phyloP scores from a whole-genome alignment of 2,888 invertebrate species.

The Scrobipalpa costella region DNA sequence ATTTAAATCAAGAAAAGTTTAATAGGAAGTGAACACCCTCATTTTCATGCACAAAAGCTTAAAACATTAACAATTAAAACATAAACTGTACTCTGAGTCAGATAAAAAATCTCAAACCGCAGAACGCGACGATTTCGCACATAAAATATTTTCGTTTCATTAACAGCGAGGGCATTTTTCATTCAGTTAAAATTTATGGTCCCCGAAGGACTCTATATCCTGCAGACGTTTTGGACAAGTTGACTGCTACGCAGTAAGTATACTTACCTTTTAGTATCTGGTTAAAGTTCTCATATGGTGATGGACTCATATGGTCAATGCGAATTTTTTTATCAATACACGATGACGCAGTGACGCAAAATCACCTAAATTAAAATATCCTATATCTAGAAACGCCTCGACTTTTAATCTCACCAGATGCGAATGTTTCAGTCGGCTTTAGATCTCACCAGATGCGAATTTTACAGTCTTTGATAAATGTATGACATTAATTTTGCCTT shows the following conservation, averaged over 20 bases:
- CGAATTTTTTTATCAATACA: too few species aligned
- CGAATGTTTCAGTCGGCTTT: too few species aligned
- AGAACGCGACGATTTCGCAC: conserved; percentile 19
- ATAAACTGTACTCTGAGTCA: background rate
- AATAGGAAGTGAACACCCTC: too few species aligned
- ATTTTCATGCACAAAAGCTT: background rate
- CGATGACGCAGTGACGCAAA: too few species aligned
- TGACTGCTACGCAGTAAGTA: conserved; percentile 9
- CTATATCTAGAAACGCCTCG: too few species aligned
- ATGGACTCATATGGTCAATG: too few species aligned
- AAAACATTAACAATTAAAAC: background rate
- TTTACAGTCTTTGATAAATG: too few species aligned
- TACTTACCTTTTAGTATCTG: background rate
- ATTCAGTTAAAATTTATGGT: conserved; percentile 23
- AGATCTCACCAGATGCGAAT: too few species aligned
- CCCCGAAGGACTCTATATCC: conserved; percentile 19
- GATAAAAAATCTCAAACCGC: conserved; percentile 16
- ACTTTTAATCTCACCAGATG: too few species aligned
- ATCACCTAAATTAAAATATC: too few species aligned
- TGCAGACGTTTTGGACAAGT: conserved; percentile 19
- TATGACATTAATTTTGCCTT: too few species aligned
- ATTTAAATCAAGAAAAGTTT: too few species aligned
- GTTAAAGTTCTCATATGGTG: background rate
- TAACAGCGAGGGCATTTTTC: conserved; percentile 22
- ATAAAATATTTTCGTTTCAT: conserved; percentile 25